A percentile compares a stretch with the other conserved stretches of the same genome.
Evolutionary conservation across 2,888 invertebrate species (phyloP).

Genomic region (Diogma glabrata): DNA sequence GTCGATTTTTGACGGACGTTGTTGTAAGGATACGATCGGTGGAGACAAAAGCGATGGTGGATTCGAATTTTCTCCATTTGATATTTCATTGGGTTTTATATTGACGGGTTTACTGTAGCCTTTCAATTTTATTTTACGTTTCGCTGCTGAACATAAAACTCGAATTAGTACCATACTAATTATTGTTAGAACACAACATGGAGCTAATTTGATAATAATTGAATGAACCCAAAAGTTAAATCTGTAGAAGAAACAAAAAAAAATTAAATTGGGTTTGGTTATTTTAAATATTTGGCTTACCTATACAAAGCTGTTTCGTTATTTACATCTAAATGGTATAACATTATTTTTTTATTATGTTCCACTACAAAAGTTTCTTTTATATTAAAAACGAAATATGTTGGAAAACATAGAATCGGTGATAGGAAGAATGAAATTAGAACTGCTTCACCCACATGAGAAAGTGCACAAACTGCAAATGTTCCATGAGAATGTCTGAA

Average conservation of each 20-base stretch:
- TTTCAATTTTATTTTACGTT: constrained; percentile 56
- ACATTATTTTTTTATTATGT: constrained; percentile 21
- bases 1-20: constrained; percentile 43
- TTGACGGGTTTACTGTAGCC: constrained; percentile 42
- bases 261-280: too few relatives aligned
- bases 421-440: constrained; percentile 63
- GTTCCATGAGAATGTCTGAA: constrained; percentile 66
- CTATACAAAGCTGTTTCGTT: constrained; percentile 30
- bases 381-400: constrained; percentile 60
- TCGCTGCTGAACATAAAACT: constrained; percentile 63
- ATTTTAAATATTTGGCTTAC: too few relatives aligned
- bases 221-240: constrained; percentile 68
- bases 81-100: neutral
- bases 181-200: constrained; percentile 58
- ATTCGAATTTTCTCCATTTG: neutral
- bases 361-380: constrained; percentile 24
- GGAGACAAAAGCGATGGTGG: too few relatives aligned
- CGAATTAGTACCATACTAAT: constrained; percentile 50
- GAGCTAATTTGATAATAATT: constrained; percentile 61
- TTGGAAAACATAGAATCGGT: constrained; percentile 70
- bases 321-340: constrained; percentile 29
- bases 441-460: constrained; percentile 66
- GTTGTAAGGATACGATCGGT: too few relatives aligned
- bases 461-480: constrained; percentile 61
- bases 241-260: too few relatives aligned